These are phyloP conservation scores for Tapera naevia DNA, from an alignment of 2,797 vertebrate genomes.

Conservation along the genomic window DNA sequence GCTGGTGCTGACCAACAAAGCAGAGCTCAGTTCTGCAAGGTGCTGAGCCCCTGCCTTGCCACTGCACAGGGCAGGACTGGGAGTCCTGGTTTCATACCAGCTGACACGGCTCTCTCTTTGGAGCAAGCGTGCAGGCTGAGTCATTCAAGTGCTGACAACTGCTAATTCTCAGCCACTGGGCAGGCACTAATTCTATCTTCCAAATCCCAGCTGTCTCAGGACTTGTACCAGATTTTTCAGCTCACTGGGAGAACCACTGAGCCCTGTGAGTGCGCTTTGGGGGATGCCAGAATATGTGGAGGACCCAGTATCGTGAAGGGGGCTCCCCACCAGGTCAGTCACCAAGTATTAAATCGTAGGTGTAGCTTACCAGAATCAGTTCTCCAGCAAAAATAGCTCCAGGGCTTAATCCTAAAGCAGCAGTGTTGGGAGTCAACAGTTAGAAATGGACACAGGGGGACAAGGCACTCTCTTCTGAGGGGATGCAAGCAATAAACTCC, in stretches of 20 bases:
- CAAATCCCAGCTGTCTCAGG: neutral
- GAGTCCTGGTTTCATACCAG: neutral
- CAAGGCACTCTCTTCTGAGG: neutral
- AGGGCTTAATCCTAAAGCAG: neutral
- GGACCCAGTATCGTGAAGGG: rapidly evolving
- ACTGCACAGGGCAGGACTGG: rapidly evolving
- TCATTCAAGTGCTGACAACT: neutral
- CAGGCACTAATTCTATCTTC: neutral
- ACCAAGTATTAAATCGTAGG: neutral
- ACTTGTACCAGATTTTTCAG: neutral
- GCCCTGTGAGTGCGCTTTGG: neutral
- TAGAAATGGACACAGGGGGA: rapidly evolving
- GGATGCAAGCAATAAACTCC: neutral
- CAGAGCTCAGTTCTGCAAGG: neutral
- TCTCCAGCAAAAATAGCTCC: neutral
- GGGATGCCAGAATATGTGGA: neutral
- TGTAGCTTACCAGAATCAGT: neutral
- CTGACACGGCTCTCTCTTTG: neutral
- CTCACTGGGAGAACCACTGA: neutral
- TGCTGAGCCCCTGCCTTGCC: neutral
- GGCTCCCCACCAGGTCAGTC: neutral
- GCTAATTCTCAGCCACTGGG: neutral
- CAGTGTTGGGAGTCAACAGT: neutral
- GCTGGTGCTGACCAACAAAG: neutral
- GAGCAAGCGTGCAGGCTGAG: neutral